Evolutionary conservation across 2,113 vertebrate genomes (phyloP), one percentile per base, ranked within the genome.

Genomic region (Hypocryptadius cinnamomeus): DNA sequence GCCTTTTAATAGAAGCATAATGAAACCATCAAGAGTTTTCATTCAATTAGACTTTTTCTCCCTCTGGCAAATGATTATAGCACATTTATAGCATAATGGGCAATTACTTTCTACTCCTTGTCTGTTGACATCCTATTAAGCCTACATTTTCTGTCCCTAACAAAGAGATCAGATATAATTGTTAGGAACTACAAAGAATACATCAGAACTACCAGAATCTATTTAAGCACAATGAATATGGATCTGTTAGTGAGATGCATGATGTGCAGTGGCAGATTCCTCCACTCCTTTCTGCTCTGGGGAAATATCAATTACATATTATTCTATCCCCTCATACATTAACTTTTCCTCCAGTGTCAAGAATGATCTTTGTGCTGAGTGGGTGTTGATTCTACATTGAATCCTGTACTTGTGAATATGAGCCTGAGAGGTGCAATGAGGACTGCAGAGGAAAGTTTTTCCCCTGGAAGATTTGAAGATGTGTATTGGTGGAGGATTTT

Each of bases 11-110:
- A 94, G 94, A 64, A 96, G 56, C 95, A 96, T 97, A 96, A 97
- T 97, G 96, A 96, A 97, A 96, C 96, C 91, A 95, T 96, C 96
- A 96, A 95, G 94, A 93, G 81, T 95, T 95, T 95, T 96, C 88
- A 96, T 97, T 96, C 96, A 96, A 95, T 97, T 97, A 96, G 94
- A 86, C 78, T 90, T 94, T 90, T 73, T 85, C 70, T 66, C 85
- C 96, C 94, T 81, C 85, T 76, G 90, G 96, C 92, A 91, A 96
- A 91, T 86, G 72, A 89, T 88, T 81, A 57, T 91, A 94, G 92
- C 95, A 95, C 96, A 94, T 96, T 95, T 93, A 93, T 90, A 94
- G 87, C 0, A 7, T 94, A 96, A 96, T 93, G 87, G 95, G 90
- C 95, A 96, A 97, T 97, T 97, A 93, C 95, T 93, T 95, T 78